These are phyloP conservation scores for Phaedon cochleariae DNA, from an alignment of 2,888 invertebrate genomes.

Conservation along the genomic window DNA sequence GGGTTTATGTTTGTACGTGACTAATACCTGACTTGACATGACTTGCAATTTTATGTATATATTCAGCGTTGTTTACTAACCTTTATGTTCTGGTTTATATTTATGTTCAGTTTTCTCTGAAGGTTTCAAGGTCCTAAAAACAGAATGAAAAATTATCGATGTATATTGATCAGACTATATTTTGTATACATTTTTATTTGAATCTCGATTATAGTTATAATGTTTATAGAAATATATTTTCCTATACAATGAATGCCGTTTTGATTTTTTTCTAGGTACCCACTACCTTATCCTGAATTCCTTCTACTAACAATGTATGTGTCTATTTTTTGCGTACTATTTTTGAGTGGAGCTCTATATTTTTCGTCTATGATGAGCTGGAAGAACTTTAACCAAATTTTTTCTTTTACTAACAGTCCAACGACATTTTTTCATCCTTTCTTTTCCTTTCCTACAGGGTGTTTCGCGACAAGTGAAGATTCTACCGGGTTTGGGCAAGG, in stretches of 20 bases:
- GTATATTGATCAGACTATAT: slow-evolving; percentile 14
- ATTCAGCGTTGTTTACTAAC: no score
- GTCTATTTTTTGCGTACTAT: slow-evolving; percentile 34
- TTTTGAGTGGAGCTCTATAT: slow-evolving; percentile 3
- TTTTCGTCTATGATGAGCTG: slow-evolving; percentile 23
- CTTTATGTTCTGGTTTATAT: neutral
- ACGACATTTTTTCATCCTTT: slow-evolving; percentile 22
- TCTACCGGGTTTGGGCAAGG: slow-evolving; percentile 62
- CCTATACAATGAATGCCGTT: slow-evolving; percentile 6
- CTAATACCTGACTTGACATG: no score
- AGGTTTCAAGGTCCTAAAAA: neutral
- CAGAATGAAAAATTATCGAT: neutral
- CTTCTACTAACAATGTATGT: slow-evolving; percentile 45
- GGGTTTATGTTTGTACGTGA: no score
- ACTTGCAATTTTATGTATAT: neutral
- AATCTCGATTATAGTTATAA: slow-evolving; percentile 10
- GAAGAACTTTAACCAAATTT: slow-evolving; percentile 28
- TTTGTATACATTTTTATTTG: slow-evolving; percentile 19
- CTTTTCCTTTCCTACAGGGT: slow-evolving; percentile 47
- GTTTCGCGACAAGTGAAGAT: slow-evolving; percentile 61
- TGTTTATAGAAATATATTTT: slow-evolving; percentile 28
- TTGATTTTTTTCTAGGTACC: slow-evolving; percentile 18
- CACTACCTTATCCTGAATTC: slow-evolving; percentile 28
- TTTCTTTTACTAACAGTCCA: slow-evolving; percentile 35
- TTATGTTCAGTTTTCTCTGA: neutral